Conservation (phyloP, 2,888 invertebrate species). For the Pseudoips prasinana region DNA sequence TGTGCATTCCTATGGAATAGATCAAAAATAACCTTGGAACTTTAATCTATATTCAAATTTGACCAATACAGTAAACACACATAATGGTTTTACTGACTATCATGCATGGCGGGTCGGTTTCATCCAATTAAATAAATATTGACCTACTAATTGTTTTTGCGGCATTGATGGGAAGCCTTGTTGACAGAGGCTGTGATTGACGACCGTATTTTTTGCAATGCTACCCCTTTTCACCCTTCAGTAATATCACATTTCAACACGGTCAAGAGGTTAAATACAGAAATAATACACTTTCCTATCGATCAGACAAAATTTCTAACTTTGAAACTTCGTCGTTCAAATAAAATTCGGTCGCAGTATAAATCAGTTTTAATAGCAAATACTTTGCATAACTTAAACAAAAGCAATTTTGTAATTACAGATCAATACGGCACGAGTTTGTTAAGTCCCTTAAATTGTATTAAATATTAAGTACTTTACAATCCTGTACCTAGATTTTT, state of each 20-base stretch:
- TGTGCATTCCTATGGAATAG: too few species aligned
- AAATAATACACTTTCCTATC: constrained; percentile 36
- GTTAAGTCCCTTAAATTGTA: constrained; percentile 46
- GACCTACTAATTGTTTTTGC: constrained; percentile 79
- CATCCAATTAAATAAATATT: constrained; percentile 76
- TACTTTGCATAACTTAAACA: constrained; percentile 57
- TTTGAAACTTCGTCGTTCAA: constrained; percentile 38
- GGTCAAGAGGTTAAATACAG: constrained; percentile 34
- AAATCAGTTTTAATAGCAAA: constrained; percentile 51
- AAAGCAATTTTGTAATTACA: constrained; percentile 56
- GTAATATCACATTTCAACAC: constrained; percentile 52
- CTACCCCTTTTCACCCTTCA: constrained; percentile 51
- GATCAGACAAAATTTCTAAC: constrained; percentile 35
- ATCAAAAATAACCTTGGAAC: too few species aligned
- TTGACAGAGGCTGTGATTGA: constrained; percentile 75
- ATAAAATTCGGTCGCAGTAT: constrained; percentile 40
- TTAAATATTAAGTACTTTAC: constrained; percentile 52
- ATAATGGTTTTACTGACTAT: constrained; percentile 46
- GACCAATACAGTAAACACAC: constrained; percentile 30
- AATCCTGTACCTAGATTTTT: constrained; percentile 48
- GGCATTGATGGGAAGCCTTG: constrained; percentile 66
- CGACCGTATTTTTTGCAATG: constrained; percentile 65
- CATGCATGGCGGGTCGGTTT: constrained; percentile 54
- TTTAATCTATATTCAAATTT: too few species aligned
- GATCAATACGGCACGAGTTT: constrained; percentile 56